Evolutionary conservation across 2,113 vertebrate genomes (phyloP), one percentile per base, ranked within the genome.

Genomic region (Halichoeres trimaculatus): DNA sequence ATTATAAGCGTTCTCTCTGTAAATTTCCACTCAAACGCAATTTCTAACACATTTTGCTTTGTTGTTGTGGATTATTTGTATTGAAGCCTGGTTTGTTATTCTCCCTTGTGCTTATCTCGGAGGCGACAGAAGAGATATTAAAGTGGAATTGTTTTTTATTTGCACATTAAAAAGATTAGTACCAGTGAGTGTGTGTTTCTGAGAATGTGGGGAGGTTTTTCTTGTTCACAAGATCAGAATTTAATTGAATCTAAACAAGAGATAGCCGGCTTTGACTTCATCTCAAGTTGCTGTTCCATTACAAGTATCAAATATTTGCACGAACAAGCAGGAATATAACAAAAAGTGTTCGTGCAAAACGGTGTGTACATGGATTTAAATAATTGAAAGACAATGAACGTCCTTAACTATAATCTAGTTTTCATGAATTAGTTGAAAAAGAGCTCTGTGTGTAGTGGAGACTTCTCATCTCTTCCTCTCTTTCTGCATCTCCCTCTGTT

Each of bases 151-250:
- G 6, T 22, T n/a, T 64, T 66, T 67, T 47, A 59, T 41, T 41
- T 24, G 34, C 35, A 70, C 48, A 26, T 76, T 23, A 65, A 17
- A 14, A 40, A 70, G 54, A 64, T 45, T 30, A 45, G 26, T 19
- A 5, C 1, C 1, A 17, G 7, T 17, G 38, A 20, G 17, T 58
- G 30, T 17, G 30, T n/a, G 24, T 54, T 36, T 45, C 26, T 58
- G 36, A 36, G 51, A 52, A 45, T 58, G 35, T 16, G 8, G 8
- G 23, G 24, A n/a, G 10, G 24, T 64, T 24, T n/a, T 23, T 9
- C 58, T 34, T 54, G 36, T 7, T 22, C 22, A 43, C n/a, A 16
- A 36, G 8, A 51, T 8, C 2, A 24, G 10, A 45, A 19, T 60
- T 53, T 30, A 61, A 40, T 47, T 16, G 43, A 45, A 43, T 45